These are phyloP conservation scores for Pica pica DNA, from an alignment of 2,113 vertebrate species.

Conservation along the genomic window DNA sequence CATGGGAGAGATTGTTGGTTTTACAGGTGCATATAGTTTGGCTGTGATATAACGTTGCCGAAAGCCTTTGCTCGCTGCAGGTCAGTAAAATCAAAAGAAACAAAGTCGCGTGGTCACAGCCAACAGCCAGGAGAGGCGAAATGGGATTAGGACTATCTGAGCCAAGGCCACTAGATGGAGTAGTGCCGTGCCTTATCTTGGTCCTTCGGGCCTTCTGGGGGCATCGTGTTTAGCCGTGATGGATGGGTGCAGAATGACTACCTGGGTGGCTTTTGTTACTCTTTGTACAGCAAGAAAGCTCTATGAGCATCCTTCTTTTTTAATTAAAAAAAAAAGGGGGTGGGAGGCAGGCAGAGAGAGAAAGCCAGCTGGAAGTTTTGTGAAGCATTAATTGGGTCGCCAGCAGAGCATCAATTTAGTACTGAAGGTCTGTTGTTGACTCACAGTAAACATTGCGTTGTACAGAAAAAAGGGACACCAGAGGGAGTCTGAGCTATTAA, in stretches of 20 bases:
- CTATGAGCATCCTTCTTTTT: neutral
- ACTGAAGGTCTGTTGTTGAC: neutral
- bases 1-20: rapidly evolving
- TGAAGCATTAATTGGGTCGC: neutral
- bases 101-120: neutral
- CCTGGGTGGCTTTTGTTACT: neutral
- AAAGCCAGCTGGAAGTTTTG: neutral
- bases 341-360: neutral
- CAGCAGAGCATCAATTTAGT: neutral
- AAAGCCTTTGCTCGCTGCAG: neutral
- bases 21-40: neutral
- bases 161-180: constrained; percentile 62
- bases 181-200: neutral
- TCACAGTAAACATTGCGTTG: neutral
- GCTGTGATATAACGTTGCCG: neutral
- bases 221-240: neutral
- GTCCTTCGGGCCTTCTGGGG: neutral
- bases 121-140: neutral
- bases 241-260: neutral
- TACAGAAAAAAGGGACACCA: neutral
- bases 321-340: neutral
- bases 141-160: neutral
- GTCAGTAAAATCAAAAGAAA: neutral
- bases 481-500: constrained; percentile 32
- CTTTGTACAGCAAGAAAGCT: neutral